Base-by-base conservation (phyloP, 92 coral and sea anemone genomes). In the Porites rus region DNA sequence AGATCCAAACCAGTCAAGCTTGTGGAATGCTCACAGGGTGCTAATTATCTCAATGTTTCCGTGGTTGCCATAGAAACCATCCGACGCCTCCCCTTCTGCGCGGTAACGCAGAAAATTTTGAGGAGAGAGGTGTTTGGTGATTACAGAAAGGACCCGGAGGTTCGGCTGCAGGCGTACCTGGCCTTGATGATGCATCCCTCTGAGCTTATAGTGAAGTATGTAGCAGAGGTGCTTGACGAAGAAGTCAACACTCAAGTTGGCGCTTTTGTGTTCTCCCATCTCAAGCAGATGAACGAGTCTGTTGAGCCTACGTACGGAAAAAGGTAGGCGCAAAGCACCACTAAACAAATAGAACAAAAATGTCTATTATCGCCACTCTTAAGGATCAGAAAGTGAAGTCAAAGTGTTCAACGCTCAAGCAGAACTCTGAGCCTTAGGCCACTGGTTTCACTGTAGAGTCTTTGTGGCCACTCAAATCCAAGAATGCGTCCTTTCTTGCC, bases 231-330 rank as follows among this genome's bases (percentile, higher is more conserved):
- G 8, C 83, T 92, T 63, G 91, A 92, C 54, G 68, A 67, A 11
- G 95, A 92, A 69, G 63, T 92, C 69, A 92, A 90, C 81, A 86
- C 91, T 18, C 95, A 92, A 60, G 95, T 92, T 46, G 93, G 95
- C 10, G 84, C 93, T 20, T 73, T 92, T 16, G 95, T 92, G 65
- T 82, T 74, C 88, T 90, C 89, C 24, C 95, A 92, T 66, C 89
- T 92, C 8, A 89, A 82, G 11, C 76, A 80, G 59, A 83, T 92
- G 87, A 92, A 92, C 22, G 88, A 82, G 24, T 86, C 95, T 22
- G 93, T 90, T 51, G 95, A 92, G 53, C 90, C 89, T 25, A 86
- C 95, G 1, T 65, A 14, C 8, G 93, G 93, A 16, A 67, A 58
- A 28, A 82, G 71, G 95, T 92, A 66, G 84, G 71, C 50, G 46